A percentile compares a stretch with the other conserved stretches of the same genome.
Conservation (phyloP, 1,140 invertebrate genomes). For the Chelonus insularis region DNA sequence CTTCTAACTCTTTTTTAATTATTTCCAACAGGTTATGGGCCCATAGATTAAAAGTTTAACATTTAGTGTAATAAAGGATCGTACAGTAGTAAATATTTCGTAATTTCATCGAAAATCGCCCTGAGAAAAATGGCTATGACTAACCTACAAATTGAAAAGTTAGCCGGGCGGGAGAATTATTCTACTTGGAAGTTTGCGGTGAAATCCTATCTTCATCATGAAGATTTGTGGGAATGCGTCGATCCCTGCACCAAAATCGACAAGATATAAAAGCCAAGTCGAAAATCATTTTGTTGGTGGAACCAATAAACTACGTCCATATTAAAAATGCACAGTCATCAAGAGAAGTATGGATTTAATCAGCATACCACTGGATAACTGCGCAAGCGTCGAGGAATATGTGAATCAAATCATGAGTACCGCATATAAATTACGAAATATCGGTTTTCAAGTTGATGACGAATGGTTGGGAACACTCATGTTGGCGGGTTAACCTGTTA, state of each 20-base stretch:
- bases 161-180: constrained; percentile 32
- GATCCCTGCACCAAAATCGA: no score
- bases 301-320: constrained; percentile 41
- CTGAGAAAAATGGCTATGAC: no score
- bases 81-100: no score
- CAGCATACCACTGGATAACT: constrained; percentile 38
- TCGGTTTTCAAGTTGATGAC: constrained; percentile 43
- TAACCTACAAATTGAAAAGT: no score
- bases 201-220: constrained; percentile 40
- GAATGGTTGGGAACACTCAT: constrained; percentile 48
- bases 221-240: constrained; percentile 39
- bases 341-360: constrained; percentile 39
- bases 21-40: no score
- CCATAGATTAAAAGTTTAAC: no score
- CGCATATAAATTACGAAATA: constrained; percentile 41
- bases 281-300: constrained; percentile 42
- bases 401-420: constrained; percentile 45
- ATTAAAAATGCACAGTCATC: constrained; percentile 33
- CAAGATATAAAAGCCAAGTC: constrained; percentile 36
- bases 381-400: constrained; percentile 42
- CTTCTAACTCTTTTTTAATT: no score
- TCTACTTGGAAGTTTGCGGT: constrained; percentile 43
- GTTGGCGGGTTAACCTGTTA: constrained; percentile 46
- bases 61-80: no score
- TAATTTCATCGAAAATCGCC: no score